A percentile compares a stretch with the other conserved stretches of the same genome.
These are phyloP conservation scores for Perithous albicinctus DNA, from an alignment of 2,888 invertebrate species.

Conservation along the genomic window DNA sequence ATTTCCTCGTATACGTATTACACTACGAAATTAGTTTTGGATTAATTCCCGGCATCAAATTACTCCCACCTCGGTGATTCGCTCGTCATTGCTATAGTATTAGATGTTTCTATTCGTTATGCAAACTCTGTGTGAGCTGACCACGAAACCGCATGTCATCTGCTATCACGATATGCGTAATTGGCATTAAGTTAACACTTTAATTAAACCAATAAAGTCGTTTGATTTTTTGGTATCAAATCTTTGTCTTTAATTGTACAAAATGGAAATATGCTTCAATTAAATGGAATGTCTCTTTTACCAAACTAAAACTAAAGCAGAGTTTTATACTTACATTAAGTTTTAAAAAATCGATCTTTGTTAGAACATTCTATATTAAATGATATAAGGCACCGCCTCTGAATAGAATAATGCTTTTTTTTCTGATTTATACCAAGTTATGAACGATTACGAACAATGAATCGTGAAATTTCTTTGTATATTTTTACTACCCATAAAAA, in stretches of 20 bases:
- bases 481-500: too few relatives aligned
- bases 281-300: too few relatives aligned
- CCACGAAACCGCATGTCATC: conserved; percentile 1
- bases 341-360: too few relatives aligned
- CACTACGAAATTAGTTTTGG: conserved; percentile 61
- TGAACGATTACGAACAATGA: too few relatives aligned
- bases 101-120: neutral
- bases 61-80: conserved; percentile 5
- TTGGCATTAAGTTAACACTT: neutral
- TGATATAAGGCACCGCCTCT: too few relatives aligned
- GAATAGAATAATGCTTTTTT: too few relatives aligned
- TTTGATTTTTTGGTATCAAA: neutral
- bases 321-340: too few relatives aligned
- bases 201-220: neutral
- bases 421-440: too few relatives aligned
- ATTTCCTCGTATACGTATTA: conserved; percentile 58
- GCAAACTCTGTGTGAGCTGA: neutral
- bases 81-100: conserved; percentile 3
- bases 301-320: too few relatives aligned
- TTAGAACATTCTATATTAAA: too few relatives aligned
- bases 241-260: neutral
- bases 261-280: too few relatives aligned
- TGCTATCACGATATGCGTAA: neutral
- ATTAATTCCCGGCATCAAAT: conserved; percentile 54
- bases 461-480: too few relatives aligned